Percentiles rank a stretch among this genome's conserved stretches.
Conservation (phyloP, 2,113 vertebrate genomes). For the Cheirogaleus medius region DNA sequence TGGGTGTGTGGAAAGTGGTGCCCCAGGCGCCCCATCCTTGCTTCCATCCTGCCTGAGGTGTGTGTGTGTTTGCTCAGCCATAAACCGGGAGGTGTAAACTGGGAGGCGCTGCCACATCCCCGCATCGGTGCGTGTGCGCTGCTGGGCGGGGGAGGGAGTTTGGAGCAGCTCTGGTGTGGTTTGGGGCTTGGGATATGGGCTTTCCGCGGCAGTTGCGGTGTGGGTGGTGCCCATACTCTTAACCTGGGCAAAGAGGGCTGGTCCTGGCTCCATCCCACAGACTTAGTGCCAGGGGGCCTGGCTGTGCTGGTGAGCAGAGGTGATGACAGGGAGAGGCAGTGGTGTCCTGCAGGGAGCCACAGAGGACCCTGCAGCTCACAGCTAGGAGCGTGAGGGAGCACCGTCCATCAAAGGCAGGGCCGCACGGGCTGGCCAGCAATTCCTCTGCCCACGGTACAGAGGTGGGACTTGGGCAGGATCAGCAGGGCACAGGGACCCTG, state of each 20-base stretch:
- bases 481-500: too few species aligned
- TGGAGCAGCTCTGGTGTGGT: background rate
- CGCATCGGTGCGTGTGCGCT: fast-evolving
- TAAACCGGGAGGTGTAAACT: background rate
- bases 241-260: background rate
- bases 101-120: background rate
- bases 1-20: background rate
- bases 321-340: too few species aligned
- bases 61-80: too few species aligned
- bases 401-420: background rate
- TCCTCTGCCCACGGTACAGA: background rate
- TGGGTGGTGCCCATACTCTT: background rate
- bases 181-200: background rate
- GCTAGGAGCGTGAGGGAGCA: background rate
- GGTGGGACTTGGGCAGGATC: too few species aligned
- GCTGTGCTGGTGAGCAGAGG: background rate
- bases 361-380: background rate
- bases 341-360: background rate
- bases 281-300: background rate
- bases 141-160: background rate
- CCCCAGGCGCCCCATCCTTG: background rate
- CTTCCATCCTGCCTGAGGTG: background rate
- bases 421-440: background rate
- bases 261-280: background rate
- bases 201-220: background rate